Evolutionary conservation across 1,140 invertebrate genomes (phyloP), one percentile per base, ranked within the genome.

Genomic region (Subanguina moxae): DNA sequence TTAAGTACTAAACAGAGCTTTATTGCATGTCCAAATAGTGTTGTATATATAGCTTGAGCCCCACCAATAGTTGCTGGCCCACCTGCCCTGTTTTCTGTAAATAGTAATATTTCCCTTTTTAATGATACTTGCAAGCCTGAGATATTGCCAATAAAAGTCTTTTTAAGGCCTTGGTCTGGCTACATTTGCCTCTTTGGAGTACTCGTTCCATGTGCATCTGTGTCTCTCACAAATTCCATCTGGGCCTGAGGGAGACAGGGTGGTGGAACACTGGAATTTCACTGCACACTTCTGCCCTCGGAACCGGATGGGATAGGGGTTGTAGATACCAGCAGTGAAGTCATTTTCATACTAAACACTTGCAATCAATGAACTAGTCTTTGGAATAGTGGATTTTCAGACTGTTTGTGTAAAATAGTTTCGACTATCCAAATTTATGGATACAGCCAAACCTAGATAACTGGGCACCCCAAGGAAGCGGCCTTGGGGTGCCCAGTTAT

Each of bases 291-390:
- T 72, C 28, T 65, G 48, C 13, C 63, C 61, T 30, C 74, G 64
- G 56, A 76, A 76, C 15, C 74, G 70, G 28, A 76, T 76, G 32
- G 74, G 74, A 25, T 57, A 76, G 8, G 74, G 74, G 64, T 76
- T 76, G 65, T 64, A 78, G 42, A 76, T 76, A 1, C 74, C 74
- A 17, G 74, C 74, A 27, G 76, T 76, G 48, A 73, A 76, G 72
- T 76, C 65, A 28, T 76, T 65, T 65, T 72, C 58, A 43, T 76
- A 76, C 74, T 76, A 68, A 66, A 45, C 11, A 62, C 17, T n/a
- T n/a, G 21, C 28, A 65, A 23, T n/a, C n/a, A n/a, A n/a, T n/a
- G n/a, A n/a, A n/a, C n/a, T n/a, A n/a, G n/a, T n/a, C n/a, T n/a
- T n/a, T n/a, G n/a, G n/a, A n/a, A n/a, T n/a, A n/a, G n/a, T n/a